A percentile compares a stretch with the other conserved stretches of the same genome.
Evolutionary conservation across 2,113 vertebrate genomes (phyloP).

Genomic region (Cyphomyrus discorhynchus): DNA sequence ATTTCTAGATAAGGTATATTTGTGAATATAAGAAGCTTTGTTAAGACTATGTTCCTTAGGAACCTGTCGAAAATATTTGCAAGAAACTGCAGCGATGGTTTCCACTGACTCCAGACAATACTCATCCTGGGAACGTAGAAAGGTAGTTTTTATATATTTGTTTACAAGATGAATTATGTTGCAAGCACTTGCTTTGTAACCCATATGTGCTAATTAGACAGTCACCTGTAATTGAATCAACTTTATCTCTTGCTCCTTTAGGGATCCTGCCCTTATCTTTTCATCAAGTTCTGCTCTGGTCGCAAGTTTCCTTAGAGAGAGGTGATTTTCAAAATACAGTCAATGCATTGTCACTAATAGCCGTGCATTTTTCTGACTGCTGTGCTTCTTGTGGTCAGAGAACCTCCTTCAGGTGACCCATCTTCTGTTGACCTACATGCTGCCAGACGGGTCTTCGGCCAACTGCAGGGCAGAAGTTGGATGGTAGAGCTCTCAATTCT

Average conservation of each 20-base stretch:
- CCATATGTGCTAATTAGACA: not conserved
- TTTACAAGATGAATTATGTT: not conserved
- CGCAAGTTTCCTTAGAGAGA: slow-evolving; percentile 43
- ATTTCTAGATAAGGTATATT: not conserved
- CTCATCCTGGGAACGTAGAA: slow-evolving; percentile 18
- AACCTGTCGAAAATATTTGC: slow-evolving; percentile 28
- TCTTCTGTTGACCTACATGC: slow-evolving; percentile 49
- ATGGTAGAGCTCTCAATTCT: slow-evolving; percentile 40
- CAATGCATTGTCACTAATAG: not conserved
- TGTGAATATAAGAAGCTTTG: not conserved
- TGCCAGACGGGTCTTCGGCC: slow-evolving; percentile 41
- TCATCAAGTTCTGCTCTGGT: slow-evolving; percentile 54
- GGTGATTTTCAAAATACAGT: not conserved
- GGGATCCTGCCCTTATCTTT: slow-evolving; percentile 47
- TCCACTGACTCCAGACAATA: not conserved
- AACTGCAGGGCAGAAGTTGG: slow-evolving; percentile 44
- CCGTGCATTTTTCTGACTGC: not conserved
- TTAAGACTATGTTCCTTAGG: not conserved
- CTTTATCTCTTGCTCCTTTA: slow-evolving; percentile 26
- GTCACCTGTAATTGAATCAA: not conserved
- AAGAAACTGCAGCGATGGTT: slow-evolving; percentile 47
- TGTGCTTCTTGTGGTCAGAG: slow-evolving; percentile 24
- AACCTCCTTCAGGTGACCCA: slow-evolving; percentile 1
- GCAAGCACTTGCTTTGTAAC: not conserved
- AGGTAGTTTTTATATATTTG: slow-evolving; percentile 28